Evolutionary conservation across 2,797 vertebrate species (phyloP).

Genomic region (Pteronotus mesoamericanus): DNA sequence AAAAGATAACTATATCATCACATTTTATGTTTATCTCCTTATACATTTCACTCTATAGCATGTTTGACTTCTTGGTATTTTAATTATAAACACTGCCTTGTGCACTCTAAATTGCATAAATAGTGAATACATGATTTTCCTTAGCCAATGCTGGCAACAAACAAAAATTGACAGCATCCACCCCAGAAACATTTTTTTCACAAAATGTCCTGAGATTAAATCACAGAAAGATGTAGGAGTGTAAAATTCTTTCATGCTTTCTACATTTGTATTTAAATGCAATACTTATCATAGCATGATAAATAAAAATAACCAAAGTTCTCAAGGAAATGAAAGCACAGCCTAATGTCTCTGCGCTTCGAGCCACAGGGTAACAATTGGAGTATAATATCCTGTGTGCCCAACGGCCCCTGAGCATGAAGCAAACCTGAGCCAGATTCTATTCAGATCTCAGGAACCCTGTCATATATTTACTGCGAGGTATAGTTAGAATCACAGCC

Average conservation of each 20-base stretch:
- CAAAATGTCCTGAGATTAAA: not conserved
- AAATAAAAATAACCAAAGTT: conserved; percentile 3
- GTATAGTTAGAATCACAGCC: not conserved
- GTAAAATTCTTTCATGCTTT: not conserved
- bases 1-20: conserved; percentile 6
- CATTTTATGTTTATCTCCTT: not conserved
- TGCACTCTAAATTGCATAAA: not conserved
- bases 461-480: not conserved
- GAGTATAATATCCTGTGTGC: not conserved
- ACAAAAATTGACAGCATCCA: not conserved
- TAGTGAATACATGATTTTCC: not conserved
- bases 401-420: not conserved
- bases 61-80: not conserved
- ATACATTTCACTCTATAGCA: not conserved
- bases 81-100: conserved; percentile 18
- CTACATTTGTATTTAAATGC: conserved; percentile 12
- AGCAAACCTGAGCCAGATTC: not conserved
- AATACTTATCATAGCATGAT: not conserved
- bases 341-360: not conserved
- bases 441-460: not conserved
- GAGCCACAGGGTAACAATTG: not conserved
- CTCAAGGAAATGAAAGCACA: not conserved
- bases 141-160: not conserved
- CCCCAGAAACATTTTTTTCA: not conserved
- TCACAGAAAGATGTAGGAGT: not conserved